Evolutionary conservation across 1,140 invertebrate species (phyloP).

Genomic region (honey bee (Apis mellifera)): Amel_HAv3.1 CM009934.2:5692501-5693000

Average conservation of each 20-base stretch:
- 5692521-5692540: too few species aligned
- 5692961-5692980: too few species aligned
- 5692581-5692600: neutral
- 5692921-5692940: neutral
- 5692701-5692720: conserved; percentile 28
- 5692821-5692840: conserved; percentile 80
- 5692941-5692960: conserved; percentile 18
- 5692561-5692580: conserved; percentile 8
- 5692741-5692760: conserved; percentile 28
- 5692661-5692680: conserved; percentile 16
- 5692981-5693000: conserved; percentile 10
- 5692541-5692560: conserved; percentile 21
- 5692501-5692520: conserved; percentile 22
- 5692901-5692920: conserved; percentile 29
- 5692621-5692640: conserved; percentile 32
- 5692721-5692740: conserved; percentile 14
- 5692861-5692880: conserved; percentile 85
- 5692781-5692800: conserved; percentile 69
- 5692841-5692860: conserved; percentile 83
- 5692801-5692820: conserved; percentile 73
- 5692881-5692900: conserved; percentile 86
- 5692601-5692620: conserved; percentile 20
- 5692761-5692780: conserved; percentile 72
- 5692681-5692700: conserved; percentile 19
- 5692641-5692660: conserved; percentile 13